These are phyloP conservation scores for Heloderma charlesbogerti DNA, from an alignment of 2,113 vertebrate genomes.

Conservation along the genomic window DNA sequence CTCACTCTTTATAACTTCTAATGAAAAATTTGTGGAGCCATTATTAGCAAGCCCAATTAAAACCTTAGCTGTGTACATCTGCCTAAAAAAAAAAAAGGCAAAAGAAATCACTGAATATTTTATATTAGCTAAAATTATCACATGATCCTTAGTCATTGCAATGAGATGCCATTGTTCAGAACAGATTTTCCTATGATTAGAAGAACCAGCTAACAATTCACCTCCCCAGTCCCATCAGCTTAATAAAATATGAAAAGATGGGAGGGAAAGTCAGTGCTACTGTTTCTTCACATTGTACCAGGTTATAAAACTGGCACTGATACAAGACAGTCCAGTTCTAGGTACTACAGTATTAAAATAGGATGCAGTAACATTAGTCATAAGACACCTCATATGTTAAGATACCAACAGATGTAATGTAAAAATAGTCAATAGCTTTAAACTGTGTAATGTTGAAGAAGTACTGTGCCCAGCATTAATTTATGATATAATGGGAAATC, in stretches of 20 bases:
- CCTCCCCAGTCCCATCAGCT: accelerated
- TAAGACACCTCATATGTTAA: neutral
- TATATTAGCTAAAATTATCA: constrained; percentile 14
- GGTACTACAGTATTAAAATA: neutral
- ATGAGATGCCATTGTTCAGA: neutral
- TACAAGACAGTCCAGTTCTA: neutral
- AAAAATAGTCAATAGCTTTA: neutral
- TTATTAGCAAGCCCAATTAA: neutral
- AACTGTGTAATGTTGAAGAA: neutral
- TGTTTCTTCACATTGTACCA: neutral
- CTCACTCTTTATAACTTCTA: neutral
- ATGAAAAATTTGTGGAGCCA: neutral
- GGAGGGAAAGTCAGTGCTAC: neutral
- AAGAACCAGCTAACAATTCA: neutral
- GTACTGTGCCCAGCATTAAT: neutral
- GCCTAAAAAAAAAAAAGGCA: neutral
- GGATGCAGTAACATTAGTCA: neutral
- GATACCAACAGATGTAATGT: neutral
- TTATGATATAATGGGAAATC: neutral
- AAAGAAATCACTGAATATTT: neutral
- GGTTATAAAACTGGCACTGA: neutral
- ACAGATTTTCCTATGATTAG: neutral
- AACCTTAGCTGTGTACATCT: neutral
- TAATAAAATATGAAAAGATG: neutral
- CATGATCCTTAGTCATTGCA: neutral